Evolutionary conservation across 1,140 invertebrate species (phyloP), one percentile per base, ranked within the genome.

Genomic region (Wiebesia pumilae): DNA sequence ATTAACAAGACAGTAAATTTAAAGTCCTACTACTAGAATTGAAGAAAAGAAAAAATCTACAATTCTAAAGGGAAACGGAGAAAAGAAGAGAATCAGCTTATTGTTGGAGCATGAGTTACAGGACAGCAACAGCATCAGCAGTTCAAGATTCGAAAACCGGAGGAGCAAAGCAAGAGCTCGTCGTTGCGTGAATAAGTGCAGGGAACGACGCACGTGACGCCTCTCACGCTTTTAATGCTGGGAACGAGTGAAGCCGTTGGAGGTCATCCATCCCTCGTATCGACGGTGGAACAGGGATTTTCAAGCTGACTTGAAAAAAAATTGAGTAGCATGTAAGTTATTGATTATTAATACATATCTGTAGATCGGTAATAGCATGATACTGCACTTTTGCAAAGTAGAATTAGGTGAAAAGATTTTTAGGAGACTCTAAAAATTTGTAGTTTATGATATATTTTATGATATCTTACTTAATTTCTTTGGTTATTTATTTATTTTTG

Each of bases 161-260:
- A 88, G 83, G 87, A 87, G 79, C 83, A 88, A 89, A 89, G 88
- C 35, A 40, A 33, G 65, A 43, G 65, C 35, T 65, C 86, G 87
- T 82, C 86, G 65, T 58, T 87, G 89, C 89, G 89, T 91, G 89
- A 91, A 92, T 91, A 90, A 89, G 87, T 84, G 86, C 65, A 73
- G 83, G 84, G 80, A 87, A 79, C 87, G 89, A 88, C 89, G 89
- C 91, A 92, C 90, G 90, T 92, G 91, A 88, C 89, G 88, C 85
- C 83, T 89, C 89, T 89, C 92, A 92, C 90, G 90, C 88, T 90
- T 88, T 88, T 80, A 80, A 69, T 71, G 65, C 67, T n/a, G n/a
- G 21, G 71, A 6, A 35, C 65, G n/a, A 82, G 62, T 81, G 40
- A 10, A 75, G 7, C 12, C 71, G 71, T 43, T 38, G 27, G 24